Conservation (phyloP, 2,888 invertebrate species). For the Adelognathus sp. region DNA sequence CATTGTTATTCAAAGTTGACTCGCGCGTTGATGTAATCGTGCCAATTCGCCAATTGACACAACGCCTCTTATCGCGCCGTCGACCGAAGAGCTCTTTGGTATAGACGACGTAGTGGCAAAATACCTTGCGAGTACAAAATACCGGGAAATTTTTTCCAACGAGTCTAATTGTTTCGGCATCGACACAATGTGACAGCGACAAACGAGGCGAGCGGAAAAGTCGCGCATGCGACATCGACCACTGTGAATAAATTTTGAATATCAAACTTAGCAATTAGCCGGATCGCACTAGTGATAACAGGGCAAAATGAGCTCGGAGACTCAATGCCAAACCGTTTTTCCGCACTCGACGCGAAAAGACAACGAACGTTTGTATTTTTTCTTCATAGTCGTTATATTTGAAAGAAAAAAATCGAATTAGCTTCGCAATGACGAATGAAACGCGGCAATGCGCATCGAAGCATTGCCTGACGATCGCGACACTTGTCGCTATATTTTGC, state of each 20-base stretch:
- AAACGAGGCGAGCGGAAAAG: neutral
- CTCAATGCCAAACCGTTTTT: neutral
- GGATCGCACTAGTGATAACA: neutral
- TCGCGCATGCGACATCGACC: neutral
- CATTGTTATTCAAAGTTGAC: no score
- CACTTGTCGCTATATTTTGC: conserved; percentile 66
- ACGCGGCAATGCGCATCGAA: conserved; percentile 25
- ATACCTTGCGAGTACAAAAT: no score
- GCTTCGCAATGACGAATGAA: conserved; percentile 8
- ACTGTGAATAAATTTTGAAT: neutral
- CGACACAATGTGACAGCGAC: neutral
- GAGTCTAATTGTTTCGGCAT: neutral
- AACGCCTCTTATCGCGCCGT: no score
- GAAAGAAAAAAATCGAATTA: neutral
- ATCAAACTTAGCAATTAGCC: neutral
- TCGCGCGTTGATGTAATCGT: no score
- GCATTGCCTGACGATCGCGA: conserved; percentile 66
- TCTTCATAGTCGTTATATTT: no score
- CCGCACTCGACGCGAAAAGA: neutral
- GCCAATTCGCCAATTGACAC: no score
- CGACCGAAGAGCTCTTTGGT: no score
- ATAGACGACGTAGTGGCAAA: no score
- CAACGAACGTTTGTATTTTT: neutral
- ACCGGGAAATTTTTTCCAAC: neutral
- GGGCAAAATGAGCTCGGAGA: no score